Evolutionary conservation across 1,140 invertebrate species (phyloP).

Genomic region (Drosophila ambigua): DNA sequence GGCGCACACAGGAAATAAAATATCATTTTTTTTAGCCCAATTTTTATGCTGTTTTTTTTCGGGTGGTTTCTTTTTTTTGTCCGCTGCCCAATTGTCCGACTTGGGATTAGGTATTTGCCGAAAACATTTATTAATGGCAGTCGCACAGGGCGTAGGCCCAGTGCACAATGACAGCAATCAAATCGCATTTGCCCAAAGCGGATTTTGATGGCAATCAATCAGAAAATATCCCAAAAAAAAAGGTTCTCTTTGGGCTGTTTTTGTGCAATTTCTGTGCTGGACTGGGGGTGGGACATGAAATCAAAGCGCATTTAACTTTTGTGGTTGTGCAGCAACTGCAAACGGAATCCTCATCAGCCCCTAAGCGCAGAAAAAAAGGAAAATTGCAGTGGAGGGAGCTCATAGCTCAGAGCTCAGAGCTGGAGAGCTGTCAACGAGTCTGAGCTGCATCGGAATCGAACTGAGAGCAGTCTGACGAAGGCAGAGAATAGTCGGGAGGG

Average conservation of each 20-base stretch:
- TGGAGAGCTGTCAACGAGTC: conserved; percentile 29
- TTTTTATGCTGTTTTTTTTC: conserved; percentile 38
- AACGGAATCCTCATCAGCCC: conserved; percentile 44
- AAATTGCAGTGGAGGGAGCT: not conserved
- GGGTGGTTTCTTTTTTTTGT: conserved; percentile 13
- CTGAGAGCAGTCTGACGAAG: not conserved
- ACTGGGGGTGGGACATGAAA: conserved; percentile 51
- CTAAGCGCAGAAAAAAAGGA: conserved; percentile 15
- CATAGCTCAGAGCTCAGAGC: not conserved
- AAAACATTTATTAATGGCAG: conserved; percentile 78
- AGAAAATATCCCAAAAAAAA: conserved; percentile 53
- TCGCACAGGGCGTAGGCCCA: conserved; percentile 1
- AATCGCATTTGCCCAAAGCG: conserved; percentile 79
- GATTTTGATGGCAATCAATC: conserved; percentile 79
- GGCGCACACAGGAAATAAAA: conserved; percentile 53
- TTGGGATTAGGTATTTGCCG: conserved; percentile 66
- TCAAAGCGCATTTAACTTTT: conserved; percentile 80
- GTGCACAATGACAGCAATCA: conserved; percentile 67
- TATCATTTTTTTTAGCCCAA: conserved; percentile 50
- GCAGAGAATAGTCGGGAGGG: not conserved
- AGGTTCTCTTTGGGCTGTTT: conserved; percentile 46
- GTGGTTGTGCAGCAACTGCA: conserved; percentile 52
- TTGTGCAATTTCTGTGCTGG: conserved; percentile 7
- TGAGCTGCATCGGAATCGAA: conserved; percentile 2
- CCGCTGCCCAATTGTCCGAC: conserved; percentile 63